Conservation (phyloP, 2,888 invertebrate genomes). For the Caenorhabditis sp. region DNA sequence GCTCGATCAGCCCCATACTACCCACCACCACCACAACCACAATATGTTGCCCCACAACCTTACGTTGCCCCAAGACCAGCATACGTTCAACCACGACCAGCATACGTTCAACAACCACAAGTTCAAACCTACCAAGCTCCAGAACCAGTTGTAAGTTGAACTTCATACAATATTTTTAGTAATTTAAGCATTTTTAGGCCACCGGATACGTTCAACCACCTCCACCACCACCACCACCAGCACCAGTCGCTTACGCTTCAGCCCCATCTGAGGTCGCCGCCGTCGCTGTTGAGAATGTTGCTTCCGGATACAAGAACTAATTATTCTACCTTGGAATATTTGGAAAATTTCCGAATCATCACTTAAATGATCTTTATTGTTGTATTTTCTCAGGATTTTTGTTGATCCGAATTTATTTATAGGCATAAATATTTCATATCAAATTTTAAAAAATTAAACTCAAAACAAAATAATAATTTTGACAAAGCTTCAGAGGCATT, state of each 20-base stretch:
- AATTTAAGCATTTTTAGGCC: neutral
- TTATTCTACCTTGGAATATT: neutral
- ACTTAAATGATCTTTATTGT: slow-evolving; percentile 6
- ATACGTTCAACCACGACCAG: slow-evolving; percentile 27
- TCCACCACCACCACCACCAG: slow-evolving; percentile 39
- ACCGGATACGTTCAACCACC: slow-evolving; percentile 26
- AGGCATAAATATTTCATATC: neutral
- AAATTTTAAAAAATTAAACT: neutral
- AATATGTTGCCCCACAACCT: neutral
- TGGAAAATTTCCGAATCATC: neutral
- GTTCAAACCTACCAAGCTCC: slow-evolving; percentile 13
- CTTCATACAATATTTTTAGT: slow-evolving; percentile 18
- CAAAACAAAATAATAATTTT: no score
- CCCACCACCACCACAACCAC: slow-evolving; percentile 18
- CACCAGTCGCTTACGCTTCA: slow-evolving; percentile 22
- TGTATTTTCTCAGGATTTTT: slow-evolving; percentile 6
- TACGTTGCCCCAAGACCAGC: neutral
- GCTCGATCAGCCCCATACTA: slow-evolving; percentile 28
- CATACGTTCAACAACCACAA: slow-evolving; percentile 19
- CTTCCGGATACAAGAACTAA: slow-evolving; percentile 35
- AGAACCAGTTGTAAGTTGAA: slow-evolving; percentile 14
- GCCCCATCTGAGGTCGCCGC: neutral
- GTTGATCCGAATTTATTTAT: neutral
- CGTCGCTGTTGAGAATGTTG: neutral
- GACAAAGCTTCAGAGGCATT: no score